These are phyloP conservation scores for Odontomachus brunneus DNA, from an alignment of 1,140 invertebrate species.

Conservation along the genomic window DNA sequence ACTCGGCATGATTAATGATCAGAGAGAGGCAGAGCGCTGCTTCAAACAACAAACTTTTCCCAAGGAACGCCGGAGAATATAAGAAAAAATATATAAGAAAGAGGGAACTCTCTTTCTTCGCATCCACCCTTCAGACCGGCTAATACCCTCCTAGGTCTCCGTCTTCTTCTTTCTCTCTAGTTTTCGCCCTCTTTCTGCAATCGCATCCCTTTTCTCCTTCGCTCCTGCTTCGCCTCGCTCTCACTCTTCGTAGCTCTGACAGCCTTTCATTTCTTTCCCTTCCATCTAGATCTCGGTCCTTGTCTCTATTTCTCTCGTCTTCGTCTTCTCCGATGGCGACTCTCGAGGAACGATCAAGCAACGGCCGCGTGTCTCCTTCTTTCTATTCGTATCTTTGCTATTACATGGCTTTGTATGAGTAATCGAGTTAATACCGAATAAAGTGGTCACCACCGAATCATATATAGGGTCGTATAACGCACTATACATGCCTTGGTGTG, in stretches of 20 bases:
- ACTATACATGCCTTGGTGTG: not conserved
- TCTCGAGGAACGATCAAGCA: slow-evolving; percentile 51
- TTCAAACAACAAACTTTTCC: slow-evolving; percentile 89
- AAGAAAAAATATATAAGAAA: slow-evolving; percentile 87
- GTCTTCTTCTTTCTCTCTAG: slow-evolving; percentile 56
- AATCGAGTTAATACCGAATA: slow-evolving; percentile 46
- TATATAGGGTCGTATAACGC: slow-evolving; percentile 27
- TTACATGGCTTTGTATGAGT: slow-evolving; percentile 16
- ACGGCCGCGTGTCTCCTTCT: slow-evolving; percentile 67
- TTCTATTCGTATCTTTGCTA: slow-evolving; percentile 39
- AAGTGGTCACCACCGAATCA: slow-evolving; percentile 34
- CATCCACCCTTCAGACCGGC: slow-evolving; percentile 85
- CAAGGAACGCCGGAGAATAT: slow-evolving; percentile 86
- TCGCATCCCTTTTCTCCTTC: slow-evolving; percentile 28
- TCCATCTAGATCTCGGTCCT: slow-evolving; percentile 48
- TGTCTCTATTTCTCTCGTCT: slow-evolving; percentile 53
- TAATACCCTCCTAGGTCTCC: slow-evolving; percentile 82
- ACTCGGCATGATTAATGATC: slow-evolving; percentile 89
- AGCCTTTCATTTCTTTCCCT: slow-evolving; percentile 71
- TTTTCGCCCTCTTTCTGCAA: slow-evolving; percentile 54
- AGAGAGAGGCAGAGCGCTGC: slow-evolving; percentile 84
- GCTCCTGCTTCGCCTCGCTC: slow-evolving; percentile 10
- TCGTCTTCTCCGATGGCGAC: slow-evolving; percentile 46
- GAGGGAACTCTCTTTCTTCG: slow-evolving; percentile 86
- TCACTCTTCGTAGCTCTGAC: slow-evolving; percentile 61